Conservation (phyloP, 2,888 invertebrate genomes). For the Phaedon cochleariae region DNA sequence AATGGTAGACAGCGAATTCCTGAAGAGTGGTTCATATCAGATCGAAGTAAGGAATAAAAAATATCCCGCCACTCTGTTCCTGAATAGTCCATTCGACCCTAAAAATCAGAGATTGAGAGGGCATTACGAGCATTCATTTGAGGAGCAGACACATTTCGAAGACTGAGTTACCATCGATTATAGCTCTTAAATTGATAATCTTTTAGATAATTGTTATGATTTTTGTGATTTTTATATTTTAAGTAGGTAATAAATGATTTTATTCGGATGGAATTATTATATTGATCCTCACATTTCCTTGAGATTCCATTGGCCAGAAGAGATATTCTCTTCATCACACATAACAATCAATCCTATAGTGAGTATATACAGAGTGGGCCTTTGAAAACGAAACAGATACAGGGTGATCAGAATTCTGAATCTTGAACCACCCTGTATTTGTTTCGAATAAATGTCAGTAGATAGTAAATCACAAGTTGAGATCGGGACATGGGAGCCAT, state of each 20-base stretch:
- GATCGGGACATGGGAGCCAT: too few species aligned
- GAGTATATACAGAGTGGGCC: too few species aligned
- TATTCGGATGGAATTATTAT: not conserved
- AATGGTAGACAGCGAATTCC: conserved; percentile 71
- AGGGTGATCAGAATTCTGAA: too few species aligned
- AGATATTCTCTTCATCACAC: too few species aligned
- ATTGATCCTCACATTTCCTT: too few species aligned
- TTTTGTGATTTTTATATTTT: conserved; percentile 10
- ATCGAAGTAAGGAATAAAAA: conserved; percentile 82
- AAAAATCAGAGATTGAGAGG: conserved; percentile 78
- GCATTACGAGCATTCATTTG: conserved; percentile 65
- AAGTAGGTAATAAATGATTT: not conserved
- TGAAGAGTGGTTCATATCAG: conserved; percentile 77
- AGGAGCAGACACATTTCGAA: conserved; percentile 61
- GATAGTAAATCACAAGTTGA: too few species aligned
- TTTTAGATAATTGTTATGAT: not conserved
- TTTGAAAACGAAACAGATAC: too few species aligned
- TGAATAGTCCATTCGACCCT: conserved; percentile 85
- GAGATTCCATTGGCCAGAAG: too few species aligned
- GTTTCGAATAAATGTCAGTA: too few species aligned
- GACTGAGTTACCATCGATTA: too few species aligned
- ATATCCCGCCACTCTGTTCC: conserved; percentile 74
- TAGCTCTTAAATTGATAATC: not conserved
- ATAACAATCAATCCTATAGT: too few species aligned
- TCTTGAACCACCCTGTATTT: too few species aligned